Evolutionary conservation across 2,113 vertebrate species (phyloP).

Genomic region (Channa argus): DNA sequence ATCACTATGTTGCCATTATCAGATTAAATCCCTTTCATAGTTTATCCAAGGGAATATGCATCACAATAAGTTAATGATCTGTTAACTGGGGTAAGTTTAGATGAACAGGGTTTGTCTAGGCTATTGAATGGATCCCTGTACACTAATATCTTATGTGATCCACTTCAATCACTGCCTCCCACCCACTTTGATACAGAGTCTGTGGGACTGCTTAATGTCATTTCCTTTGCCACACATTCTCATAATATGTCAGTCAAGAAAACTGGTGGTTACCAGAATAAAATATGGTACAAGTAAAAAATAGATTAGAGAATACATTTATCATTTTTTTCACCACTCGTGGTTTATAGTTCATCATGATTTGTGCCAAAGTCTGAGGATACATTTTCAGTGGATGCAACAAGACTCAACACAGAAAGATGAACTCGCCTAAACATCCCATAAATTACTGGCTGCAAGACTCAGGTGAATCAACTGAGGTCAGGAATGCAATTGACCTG

Average conservation of each 20-base stretch:
- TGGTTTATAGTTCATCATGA: conserved; percentile 47
- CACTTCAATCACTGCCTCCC: conserved; percentile 36
- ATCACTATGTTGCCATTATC: conserved; percentile 20
- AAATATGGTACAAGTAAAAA: not conserved
- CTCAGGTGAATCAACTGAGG: conserved; percentile 31
- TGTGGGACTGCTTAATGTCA: conserved; percentile 39
- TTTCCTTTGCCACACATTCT: conserved; percentile 59
- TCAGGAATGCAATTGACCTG: conserved; percentile 11
- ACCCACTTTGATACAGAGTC: conserved; percentile 45
- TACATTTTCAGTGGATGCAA: conserved; percentile 44
- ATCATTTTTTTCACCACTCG: conserved; percentile 34
- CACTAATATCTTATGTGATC: conserved; percentile 27
- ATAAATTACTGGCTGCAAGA: conserved; percentile 42
- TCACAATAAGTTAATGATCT: conserved; percentile 12
- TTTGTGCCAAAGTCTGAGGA: conserved; percentile 48
- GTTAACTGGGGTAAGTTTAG: conserved; percentile 2
- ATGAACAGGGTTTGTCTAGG: conserved; percentile 19
- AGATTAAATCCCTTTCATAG: conserved; percentile 16
- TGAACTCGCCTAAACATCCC: conserved; percentile 38
- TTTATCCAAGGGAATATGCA: not conserved
- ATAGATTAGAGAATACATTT: not conserved
- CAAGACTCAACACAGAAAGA: conserved; percentile 19
- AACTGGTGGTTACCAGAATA: not conserved
- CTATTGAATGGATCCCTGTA: conserved; percentile 17
- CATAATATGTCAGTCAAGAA: conserved; percentile 50